Base-by-base conservation (phyloP, 1,140 invertebrate species). In the Colletes latitarsis region DNA sequence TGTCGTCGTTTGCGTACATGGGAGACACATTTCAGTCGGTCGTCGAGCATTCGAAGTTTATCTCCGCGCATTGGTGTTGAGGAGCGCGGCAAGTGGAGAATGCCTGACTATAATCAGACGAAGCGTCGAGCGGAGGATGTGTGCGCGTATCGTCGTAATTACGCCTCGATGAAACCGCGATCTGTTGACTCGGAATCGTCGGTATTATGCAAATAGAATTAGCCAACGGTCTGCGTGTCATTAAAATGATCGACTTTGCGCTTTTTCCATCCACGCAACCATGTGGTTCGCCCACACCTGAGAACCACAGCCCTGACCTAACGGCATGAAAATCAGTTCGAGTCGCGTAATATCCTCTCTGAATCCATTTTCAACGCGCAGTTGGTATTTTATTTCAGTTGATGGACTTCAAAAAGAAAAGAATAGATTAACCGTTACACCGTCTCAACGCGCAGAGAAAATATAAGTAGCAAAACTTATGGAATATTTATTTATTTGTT, bases 161-260 rank as follows among this genome's bases (percentile, higher is more conserved):
- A 41, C 3, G 60, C 6, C 49, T 46, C 58, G 58, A 72, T 55
- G 69, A n/a, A 55, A 73, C 43, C 17, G 19, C 57, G 57, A 68
- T 43, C 10, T 1, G 19, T 57, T 55, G 55, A 60, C 3, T 77
- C 14, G 39, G 46, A 78, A 43, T 78, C 58, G 58, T 46, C 58
- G 30, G 39, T 72, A 66, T 79, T 66, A 79, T 66, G 77, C 52
- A 71, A 79, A 79, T 79, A 49, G 60, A 39, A 39, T 64, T 53
- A 64, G 41, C 60, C 69, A 41, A 19, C 15, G 60, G 69, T 41
- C 21, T n/a, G 19, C 71, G 19, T 70, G 17, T 43, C 60, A 57
- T 49, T 57, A 53, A 46, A 79, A 73, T 39, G 69, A 46, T 57
- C 70, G 19, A 73, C n/a, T 73, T 79, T 14, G 21, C 21, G 43